phyloP scores from a whole-genome alignment of 2,113 vertebrate genomes.

The Clarias magur region DNA sequence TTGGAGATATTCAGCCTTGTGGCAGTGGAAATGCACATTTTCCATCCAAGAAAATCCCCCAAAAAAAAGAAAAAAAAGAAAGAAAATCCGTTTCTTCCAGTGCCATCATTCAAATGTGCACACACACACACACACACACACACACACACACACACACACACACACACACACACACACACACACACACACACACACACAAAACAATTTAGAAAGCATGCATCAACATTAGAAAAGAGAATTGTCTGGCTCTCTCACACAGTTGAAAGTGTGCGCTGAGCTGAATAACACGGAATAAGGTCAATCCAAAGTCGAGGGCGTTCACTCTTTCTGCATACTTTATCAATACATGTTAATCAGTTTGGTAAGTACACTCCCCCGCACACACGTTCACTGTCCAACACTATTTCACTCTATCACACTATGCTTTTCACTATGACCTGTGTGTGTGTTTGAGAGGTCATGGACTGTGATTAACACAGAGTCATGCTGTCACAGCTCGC shows the following conservation, averaged over 20 bases:
- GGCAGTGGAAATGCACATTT: neutral
- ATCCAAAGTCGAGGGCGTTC: neutral
- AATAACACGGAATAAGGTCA: neutral
- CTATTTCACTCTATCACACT: neutral
- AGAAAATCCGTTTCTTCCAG: neutral
- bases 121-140: neutral
- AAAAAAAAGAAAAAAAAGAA: no score
- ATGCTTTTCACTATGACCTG: neutral
- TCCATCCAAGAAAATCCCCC: neutral
- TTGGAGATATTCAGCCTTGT: neutral
- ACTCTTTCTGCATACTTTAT: neutral
- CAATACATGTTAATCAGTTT: slow-evolving; percentile 22
- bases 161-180: neutral
- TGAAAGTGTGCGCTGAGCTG: neutral
- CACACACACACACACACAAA: neutral
- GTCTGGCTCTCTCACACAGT: neutral
- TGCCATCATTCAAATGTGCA: neutral
- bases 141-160: neutral
- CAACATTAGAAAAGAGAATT: no score
- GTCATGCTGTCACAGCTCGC: slow-evolving; percentile 31
- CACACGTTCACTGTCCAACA: neutral
- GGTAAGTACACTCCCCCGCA: neutral
- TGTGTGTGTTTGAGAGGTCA: slow-evolving; percentile 21
- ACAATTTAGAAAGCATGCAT: neutral
- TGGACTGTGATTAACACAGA: slow-evolving; percentile 14